A percentile compares a stretch with the other conserved stretches of the same genome.
Conservation (phyloP, 2,888 invertebrate species). For the Hipparchia sbordonii region DNA sequence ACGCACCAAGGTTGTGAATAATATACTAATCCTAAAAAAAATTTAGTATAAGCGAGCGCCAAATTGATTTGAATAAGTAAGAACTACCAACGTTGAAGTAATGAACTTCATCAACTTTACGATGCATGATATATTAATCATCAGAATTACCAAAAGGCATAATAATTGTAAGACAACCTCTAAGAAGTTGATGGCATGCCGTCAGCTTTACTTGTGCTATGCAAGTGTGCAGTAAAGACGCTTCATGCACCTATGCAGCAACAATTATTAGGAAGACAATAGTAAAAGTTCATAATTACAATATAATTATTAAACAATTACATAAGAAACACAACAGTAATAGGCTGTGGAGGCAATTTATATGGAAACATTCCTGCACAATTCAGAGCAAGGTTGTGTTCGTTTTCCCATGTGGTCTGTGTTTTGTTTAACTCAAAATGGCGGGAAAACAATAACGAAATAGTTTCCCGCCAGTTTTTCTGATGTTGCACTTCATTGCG, state of each 20-base stretch:
- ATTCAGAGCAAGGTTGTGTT: slow-evolving; percentile 39
- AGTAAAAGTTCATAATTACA: slow-evolving; percentile 28
- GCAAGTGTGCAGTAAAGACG: neutral
- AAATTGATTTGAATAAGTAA: too few species aligned
- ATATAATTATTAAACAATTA: slow-evolving; percentile 14
- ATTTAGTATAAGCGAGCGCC: too few species aligned
- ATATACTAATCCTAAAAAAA: too few species aligned
- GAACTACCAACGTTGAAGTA: too few species aligned
- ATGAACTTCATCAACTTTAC: too few species aligned
- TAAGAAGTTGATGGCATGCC: neutral
- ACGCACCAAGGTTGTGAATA: too few species aligned
- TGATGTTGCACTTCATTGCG: slow-evolving; percentile 31
- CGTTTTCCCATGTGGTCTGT: slow-evolving; percentile 37
- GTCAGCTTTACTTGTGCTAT: neutral
- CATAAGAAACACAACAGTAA: slow-evolving; percentile 18
- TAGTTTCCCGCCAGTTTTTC: slow-evolving; percentile 41
- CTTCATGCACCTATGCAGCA: neutral
- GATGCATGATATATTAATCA: too few species aligned
- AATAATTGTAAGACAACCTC: neutral
- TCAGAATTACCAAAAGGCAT: too few species aligned
- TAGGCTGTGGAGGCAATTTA: neutral
- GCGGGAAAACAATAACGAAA: slow-evolving; percentile 38
- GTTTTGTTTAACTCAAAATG: slow-evolving; percentile 36
- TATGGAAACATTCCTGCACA: slow-evolving; percentile 7
- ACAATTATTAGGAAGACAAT: slow-evolving; percentile 17